These are phyloP conservation scores for Siniperca chuatsi DNA, from an alignment of 2,113 vertebrate species.

Conservation along the genomic window DNA sequence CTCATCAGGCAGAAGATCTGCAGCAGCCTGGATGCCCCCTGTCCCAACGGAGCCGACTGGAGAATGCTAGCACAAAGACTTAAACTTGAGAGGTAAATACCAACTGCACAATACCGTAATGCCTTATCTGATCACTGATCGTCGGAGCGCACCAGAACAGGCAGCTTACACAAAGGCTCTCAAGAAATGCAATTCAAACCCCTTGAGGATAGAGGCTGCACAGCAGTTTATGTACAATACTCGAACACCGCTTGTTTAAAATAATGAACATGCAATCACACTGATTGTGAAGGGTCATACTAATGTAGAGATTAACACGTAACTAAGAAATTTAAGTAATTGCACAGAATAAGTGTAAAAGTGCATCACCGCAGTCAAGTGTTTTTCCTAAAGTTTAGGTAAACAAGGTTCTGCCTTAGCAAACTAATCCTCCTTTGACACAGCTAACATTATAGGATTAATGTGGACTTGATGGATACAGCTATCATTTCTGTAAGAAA, in stretches of 20 bases:
- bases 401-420: constrained; percentile 64
- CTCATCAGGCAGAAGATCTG: constrained; percentile 99
- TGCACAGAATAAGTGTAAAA: constrained; percentile 18
- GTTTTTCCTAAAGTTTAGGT: constrained; percentile 52
- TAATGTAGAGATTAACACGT: not conserved
- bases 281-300: constrained; percentile 18
- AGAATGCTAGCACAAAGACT: constrained; percentile 97
- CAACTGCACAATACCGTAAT: not conserved
- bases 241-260: constrained; percentile 27
- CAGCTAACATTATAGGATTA: constrained; percentile 69
- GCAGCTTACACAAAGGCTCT: constrained; percentile 30
- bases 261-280: constrained; percentile 30
- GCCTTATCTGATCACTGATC: constrained; percentile 41
- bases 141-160: not conserved
- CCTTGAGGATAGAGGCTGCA: constrained; percentile 9
- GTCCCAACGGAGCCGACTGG: constrained; percentile 95
- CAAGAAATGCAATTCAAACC: constrained; percentile 14
- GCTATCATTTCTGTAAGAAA: constrained; percentile 66
- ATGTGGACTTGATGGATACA: constrained; percentile 70
- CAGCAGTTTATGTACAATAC: not conserved
- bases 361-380: constrained; percentile 23
- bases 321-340: not conserved
- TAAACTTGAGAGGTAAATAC: constrained; percentile 93
- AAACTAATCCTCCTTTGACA: constrained; percentile 68
- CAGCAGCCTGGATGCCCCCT: constrained; percentile 94